These are phyloP conservation scores for Coelinius sp. DNA, from an alignment of 2,888 invertebrate species.

Conservation along the genomic window DNA sequence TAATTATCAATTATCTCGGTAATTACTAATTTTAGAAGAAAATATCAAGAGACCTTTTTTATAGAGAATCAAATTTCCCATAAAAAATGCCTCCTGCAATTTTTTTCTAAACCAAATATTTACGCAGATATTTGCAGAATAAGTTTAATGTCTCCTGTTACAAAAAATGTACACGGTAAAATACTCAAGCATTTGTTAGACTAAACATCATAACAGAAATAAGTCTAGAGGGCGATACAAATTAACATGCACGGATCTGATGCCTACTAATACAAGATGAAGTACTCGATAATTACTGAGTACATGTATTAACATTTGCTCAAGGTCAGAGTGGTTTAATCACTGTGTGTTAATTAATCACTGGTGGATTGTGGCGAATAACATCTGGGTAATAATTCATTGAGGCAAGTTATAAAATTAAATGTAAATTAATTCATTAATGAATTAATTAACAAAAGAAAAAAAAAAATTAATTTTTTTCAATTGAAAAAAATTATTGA, in stretches of 20 bases:
- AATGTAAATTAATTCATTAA: not conserved
- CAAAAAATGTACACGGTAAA: too few species aligned
- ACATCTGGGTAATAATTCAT: not conserved
- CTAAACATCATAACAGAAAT: not conserved
- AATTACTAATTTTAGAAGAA: too few species aligned
- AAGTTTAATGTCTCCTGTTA: too few species aligned
- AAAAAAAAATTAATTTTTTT: not conserved
- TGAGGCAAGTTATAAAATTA: not conserved
- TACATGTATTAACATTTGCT: not conserved
- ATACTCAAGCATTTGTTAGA: not conserved
- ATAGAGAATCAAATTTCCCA: too few species aligned
- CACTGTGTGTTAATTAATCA: conserved; percentile 12
- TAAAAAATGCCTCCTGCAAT: too few species aligned
- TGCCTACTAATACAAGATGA: conserved; percentile 16
- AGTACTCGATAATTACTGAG: conserved; percentile 14
- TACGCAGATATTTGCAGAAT: too few species aligned
- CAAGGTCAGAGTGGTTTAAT: conserved; percentile 15
- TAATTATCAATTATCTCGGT: too few species aligned
- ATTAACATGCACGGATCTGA: conserved; percentile 11
- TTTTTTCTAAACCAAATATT: too few species aligned
- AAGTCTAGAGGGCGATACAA: not conserved
- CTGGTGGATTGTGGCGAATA: not conserved
- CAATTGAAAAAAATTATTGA: not conserved
- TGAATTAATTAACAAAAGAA: not conserved
- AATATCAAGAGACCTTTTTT: too few species aligned